Evolutionary conservation across 2,888 invertebrate genomes (phyloP).

Genomic region (Pristionchus arcanus): DNA sequence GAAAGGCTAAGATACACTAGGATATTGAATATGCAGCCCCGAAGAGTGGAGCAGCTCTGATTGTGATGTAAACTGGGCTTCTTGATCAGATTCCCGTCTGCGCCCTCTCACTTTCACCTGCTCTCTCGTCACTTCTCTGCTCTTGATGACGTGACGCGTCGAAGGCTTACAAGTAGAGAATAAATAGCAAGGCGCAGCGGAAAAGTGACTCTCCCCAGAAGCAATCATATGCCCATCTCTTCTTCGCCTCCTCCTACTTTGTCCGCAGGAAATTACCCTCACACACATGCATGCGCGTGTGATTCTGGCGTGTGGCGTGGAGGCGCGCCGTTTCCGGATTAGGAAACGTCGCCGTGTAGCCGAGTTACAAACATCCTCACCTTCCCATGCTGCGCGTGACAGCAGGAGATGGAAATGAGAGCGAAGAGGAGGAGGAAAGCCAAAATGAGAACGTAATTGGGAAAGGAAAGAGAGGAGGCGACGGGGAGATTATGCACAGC

Average conservation of each 20-base stretch:
- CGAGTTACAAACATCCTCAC: conserved; percentile 1
- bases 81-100: conserved; percentile 3
- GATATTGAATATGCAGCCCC: background rate
- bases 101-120: background rate
- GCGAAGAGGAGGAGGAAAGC: conserved; percentile 8
- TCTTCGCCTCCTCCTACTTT: background rate
- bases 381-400: conserved; percentile 26
- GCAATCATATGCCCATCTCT: conserved; percentile 18
- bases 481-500: conserved; percentile 43
- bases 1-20: background rate
- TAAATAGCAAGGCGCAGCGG: background rate
- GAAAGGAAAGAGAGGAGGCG: background rate
- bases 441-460: conserved; percentile 50
- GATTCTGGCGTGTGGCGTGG: conserved; percentile 1
- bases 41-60: background rate
- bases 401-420: conserved; percentile 41
- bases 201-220: conserved; percentile 26
- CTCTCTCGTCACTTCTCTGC: background rate
- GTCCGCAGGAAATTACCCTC: conserved; percentile 25
- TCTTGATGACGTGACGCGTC: background rate
- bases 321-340: conserved; percentile 43
- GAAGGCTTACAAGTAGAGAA: conserved; percentile 7
- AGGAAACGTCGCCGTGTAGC: conserved; percentile 12
- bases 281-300: background rate
- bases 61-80: conserved; percentile 32